phyloP scores from a whole-genome alignment of 2,113 vertebrate genomes.

The Pagrus major region DNA sequence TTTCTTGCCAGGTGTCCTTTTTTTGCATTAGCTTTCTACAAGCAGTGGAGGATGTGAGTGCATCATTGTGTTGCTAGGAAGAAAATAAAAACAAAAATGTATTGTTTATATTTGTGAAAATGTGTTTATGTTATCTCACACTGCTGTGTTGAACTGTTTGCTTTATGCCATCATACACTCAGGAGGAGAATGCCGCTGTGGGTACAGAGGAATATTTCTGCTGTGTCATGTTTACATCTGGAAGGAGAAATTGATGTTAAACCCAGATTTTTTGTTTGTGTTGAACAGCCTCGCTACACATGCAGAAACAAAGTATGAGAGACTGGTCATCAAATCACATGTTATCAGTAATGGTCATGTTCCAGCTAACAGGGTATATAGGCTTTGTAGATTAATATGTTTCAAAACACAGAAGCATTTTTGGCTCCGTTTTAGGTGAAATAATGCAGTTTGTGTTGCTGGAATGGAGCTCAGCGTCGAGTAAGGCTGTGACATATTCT shows the following conservation, averaged over 20 bases:
- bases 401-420: slow-evolving; percentile 43
- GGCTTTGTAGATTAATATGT: slow-evolving; percentile 13
- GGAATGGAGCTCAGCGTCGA: slow-evolving; percentile 49
- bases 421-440: slow-evolving; percentile 38
- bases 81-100: not conserved
- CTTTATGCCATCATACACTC: not conserved
- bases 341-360: slow-evolving; percentile 13
- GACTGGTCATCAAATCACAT: slow-evolving; percentile 26
- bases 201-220: slow-evolving; percentile 40
- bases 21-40: not conserved
- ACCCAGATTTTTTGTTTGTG: slow-evolving; percentile 15
- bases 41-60: not conserved
- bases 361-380: slow-evolving; percentile 8
- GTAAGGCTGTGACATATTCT: slow-evolving; percentile 64
- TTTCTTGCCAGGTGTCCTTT: slow-evolving; percentile 30
- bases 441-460: slow-evolving; percentile 44
- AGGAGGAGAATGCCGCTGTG: not conserved
- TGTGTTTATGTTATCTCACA: slow-evolving; percentile 16
- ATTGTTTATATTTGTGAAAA: slow-evolving; percentile 23
- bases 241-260: slow-evolving; percentile 40
- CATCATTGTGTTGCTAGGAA: not conserved
- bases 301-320: slow-evolving; percentile 13
- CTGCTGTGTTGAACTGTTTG: not conserved
- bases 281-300: slow-evolving; percentile 27
- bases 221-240: slow-evolving; percentile 63